Percentiles rank a stretch among this genome's conserved stretches.
Conservation (phyloP, 1,140 invertebrate species). For the Lordiphosa mommai region DNA sequence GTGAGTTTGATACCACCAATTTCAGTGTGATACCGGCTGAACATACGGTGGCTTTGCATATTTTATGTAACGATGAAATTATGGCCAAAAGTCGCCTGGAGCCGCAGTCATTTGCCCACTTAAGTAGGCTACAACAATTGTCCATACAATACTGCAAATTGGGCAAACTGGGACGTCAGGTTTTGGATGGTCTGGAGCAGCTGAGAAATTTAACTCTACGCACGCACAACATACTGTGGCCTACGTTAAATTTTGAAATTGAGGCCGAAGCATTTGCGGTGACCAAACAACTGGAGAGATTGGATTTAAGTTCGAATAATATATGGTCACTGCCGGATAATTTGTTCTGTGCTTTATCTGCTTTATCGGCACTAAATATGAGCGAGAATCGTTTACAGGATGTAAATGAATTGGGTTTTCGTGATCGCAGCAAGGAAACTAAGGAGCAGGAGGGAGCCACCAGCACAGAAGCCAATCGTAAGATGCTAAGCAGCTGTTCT, state of each 20-base stretch:
- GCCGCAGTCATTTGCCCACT: conserved; percentile 88
- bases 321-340: conserved; percentile 92
- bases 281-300: conserved; percentile 86
- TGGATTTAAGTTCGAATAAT: conserved; percentile 93
- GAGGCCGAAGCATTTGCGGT: conserved; percentile 86
- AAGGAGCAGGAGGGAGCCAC: conserved; percentile 37
- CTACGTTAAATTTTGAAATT: conserved; percentile 88
- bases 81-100: conserved; percentile 87
- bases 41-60: conserved; percentile 88
- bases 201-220: conserved; percentile 90
- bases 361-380: conserved; percentile 88
- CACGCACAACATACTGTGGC: conserved; percentile 89
- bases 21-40: conserved; percentile 92
- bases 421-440: conserved; percentile 81
- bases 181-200: conserved; percentile 87
- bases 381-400: conserved; percentile 92
- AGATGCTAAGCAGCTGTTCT: conserved; percentile 82
- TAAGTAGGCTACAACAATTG: conserved; percentile 88
- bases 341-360: conserved; percentile 90
- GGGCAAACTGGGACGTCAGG: conserved; percentile 86
- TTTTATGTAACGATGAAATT: conserved; percentile 88
- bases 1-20: conserved; percentile 91
- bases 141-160: conserved; percentile 92
- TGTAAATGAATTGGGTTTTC: conserved; percentile 89
- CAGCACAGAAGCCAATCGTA: conserved; percentile 40